Conservation (phyloP, 2,888 invertebrate species). For the Thera britannica region DNA sequence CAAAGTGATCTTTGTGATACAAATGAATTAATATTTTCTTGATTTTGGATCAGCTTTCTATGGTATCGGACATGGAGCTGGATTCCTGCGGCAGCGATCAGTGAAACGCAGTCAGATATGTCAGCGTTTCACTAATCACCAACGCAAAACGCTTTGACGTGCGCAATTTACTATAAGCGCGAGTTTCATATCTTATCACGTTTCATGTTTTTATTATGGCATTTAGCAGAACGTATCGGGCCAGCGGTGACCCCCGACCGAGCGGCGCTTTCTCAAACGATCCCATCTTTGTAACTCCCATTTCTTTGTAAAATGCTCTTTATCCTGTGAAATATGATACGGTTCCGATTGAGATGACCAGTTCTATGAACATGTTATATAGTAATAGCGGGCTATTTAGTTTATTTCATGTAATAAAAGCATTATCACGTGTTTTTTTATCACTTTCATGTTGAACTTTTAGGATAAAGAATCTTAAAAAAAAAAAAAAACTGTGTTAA, state of each 20-base stretch:
- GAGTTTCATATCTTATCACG: conserved; percentile 3
- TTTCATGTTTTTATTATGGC: conserved; percentile 31
- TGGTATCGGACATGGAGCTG: no score
- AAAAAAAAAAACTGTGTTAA: no score
- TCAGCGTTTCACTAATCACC: no score
- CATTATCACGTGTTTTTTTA: no score
- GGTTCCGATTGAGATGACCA: conserved; percentile 35
- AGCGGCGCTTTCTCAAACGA: conserved; percentile 75
- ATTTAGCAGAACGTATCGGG: conserved; percentile 69
- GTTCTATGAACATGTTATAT: neutral
- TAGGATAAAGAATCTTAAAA: no score
- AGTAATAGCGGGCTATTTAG: neutral
- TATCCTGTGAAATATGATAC: conserved; percentile 40
- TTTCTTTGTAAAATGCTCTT: conserved; percentile 53
- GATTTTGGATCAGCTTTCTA: no score
- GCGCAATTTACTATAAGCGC: neutral
- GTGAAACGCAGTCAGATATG: no score
- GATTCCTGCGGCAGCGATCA: no score
- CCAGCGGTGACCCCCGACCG: conserved; percentile 72
- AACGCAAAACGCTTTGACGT: no score
- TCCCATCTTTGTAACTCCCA: conserved; percentile 66
- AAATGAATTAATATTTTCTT: no score
- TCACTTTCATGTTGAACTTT: no score
- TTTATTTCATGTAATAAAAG: neutral
- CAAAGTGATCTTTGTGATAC: no score